Percentiles rank a stretch among this genome's conserved stretches.
Conservation (phyloP, 2,113 vertebrate species). For the Tichodroma muraria region DNA sequence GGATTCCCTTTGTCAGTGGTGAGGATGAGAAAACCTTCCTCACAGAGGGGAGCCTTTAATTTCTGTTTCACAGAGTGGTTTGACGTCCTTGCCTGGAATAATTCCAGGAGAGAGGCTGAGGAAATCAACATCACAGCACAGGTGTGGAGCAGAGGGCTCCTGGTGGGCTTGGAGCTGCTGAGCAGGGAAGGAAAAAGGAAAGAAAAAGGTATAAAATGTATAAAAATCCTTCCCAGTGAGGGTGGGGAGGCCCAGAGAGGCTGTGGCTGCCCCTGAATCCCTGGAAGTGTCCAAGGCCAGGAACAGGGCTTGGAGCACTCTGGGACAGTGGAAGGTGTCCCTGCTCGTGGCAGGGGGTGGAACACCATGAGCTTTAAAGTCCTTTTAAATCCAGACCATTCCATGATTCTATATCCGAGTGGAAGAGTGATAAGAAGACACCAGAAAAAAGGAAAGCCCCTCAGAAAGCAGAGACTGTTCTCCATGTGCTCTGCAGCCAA, state of each 20-base stretch:
- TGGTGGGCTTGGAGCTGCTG: not conserved
- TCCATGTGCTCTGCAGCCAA: not conserved
- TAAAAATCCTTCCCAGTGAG: not conserved
- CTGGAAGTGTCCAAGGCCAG: not conserved
- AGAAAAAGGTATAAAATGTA: not conserved
- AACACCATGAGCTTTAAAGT: rapidly evolving
- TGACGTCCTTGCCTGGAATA: not conserved
- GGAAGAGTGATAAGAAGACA: not conserved
- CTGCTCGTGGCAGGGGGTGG: not conserved
- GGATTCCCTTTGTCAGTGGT: not conserved
- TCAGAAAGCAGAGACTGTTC: not conserved
- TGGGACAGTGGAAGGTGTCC: not conserved
- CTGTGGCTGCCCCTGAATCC: not conserved
- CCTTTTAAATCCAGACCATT: not conserved
- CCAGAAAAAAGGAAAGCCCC: not conserved
- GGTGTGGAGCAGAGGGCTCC: not conserved
- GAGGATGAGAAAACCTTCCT: not conserved
- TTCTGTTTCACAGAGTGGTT: not conserved
- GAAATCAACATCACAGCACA: not conserved
- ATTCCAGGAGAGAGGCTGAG: not conserved
- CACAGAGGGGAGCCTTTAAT: not conserved
- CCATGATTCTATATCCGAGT: not conserved
- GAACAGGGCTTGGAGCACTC: not conserved
- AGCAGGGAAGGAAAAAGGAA: not conserved
- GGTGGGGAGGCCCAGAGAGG: not conserved